Base-by-base conservation (phyloP, 1,140 invertebrate species). In the Drosophila kikkawai region DNA sequence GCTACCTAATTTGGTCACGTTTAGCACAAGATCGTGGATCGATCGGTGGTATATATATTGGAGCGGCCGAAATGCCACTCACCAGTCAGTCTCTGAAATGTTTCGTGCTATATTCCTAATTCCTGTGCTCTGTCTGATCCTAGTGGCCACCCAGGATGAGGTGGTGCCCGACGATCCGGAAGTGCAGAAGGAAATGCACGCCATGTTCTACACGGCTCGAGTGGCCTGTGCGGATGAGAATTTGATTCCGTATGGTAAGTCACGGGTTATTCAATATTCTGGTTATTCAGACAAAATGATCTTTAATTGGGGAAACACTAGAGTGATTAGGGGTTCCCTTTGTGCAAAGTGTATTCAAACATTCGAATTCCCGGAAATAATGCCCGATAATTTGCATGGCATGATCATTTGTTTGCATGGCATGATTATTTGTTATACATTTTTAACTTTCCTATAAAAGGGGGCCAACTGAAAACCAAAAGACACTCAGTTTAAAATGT, bases 191-290 rank as follows among this genome's bases (percentile, higher is more conserved):
- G 45, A 71, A 48, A 67, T 45, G 44, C 84, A 87, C 60, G 45
- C 58, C 5, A 42, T 37, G 37, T 87, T 88, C n/a, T 53, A 70
- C 15, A 41, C 26, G 17, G 69, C 53, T 7, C 59, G 85, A 7
- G 60, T 55, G 36, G 58, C 48, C 4, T 87, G 83, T 61, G 83
- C 84, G 15, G 34, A 68, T n/a, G 84, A 87, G 9, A 80, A 78
- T 22, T 29, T 80, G 1, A 12, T 88, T 41, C 77, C 80, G 13
- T 88, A 84, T 56, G 74, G 80, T 90, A 65, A 90, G 77, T 50
- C 3, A 37, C 9, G 47, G n/a, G 11, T 5, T 56, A 39, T 36
- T 17, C 17, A 53, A 32, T 45, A 17, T 22, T 41, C 26, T 29
- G 29, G 48, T 11, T 29, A 17, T 50, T 50, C 26, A 32, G 1